Base-by-base conservation (phyloP, 2,888 invertebrate genomes). In the Noctua comes region DNA sequence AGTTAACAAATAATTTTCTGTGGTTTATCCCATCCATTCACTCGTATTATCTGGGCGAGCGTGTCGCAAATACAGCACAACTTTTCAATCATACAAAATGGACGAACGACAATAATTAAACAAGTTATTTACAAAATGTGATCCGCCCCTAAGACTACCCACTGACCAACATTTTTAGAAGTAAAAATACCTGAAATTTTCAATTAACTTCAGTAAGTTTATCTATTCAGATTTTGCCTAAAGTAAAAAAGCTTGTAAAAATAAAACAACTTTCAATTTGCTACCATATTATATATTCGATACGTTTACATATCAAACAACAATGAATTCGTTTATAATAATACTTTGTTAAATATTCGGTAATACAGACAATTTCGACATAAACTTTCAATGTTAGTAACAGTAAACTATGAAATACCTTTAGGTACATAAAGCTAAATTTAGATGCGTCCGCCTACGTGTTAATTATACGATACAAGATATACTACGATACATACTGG, bases 301-400 rank as follows among this genome's bases (percentile, higher is more conserved):
- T 80, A 83, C 54, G 62, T 68, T 70, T 36, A 80, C 48, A 31
- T 62, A 68, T 24, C 18, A 66, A 64, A 51, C n/a, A 72, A 70
- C 65, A n/a, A 68, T 43, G 54, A 0, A 79, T 62, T 59, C 21
- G 10, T 64, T 57, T 36, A 36, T 71, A 10, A 62, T 68, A 74
- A 78, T 74, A 77, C 24, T 76, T 68, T 64, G 65, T 62, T 66
- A 69, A 68, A 65, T 69, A 76, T 59, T 73, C 24, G n/a, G 16
- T 13, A 73, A 77, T 82, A 77, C 79, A 83, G 73, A 80, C 72
- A 84, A 76, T 68, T 74, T 65, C 64, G 59, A 69, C 66, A 77
- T 84, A 73, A 76, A 77, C 79, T 77, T 79, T 76, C 64, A 82
- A 80, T 57, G n/a, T 70, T 73, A 76, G 43, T 83, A 86, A 83